Conservation (phyloP, 1,140 invertebrate genomes). For the Camponotus pennsylvanicus region DNA sequence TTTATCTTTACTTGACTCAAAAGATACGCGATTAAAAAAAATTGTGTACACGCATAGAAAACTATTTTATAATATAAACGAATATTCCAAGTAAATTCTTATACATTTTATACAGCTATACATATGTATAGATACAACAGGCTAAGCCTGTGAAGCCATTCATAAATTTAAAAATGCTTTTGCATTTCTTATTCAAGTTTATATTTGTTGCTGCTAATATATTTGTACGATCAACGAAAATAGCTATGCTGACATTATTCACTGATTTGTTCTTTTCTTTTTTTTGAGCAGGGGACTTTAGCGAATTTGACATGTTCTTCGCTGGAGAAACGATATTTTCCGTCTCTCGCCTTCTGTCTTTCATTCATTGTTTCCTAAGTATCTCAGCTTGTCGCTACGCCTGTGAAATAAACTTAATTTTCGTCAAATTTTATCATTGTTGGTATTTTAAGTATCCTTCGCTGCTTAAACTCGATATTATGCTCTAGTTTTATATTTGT, state of each 20-base stretch:
- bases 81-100: not conserved
- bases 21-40: constrained; percentile 30
- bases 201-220: not conserved
- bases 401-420: constrained; percentile 83
- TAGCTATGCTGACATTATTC: constrained; percentile 62
- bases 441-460: constrained; percentile 9
- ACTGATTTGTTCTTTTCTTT: constrained; percentile 40
- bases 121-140: not conserved
- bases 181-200: not conserved
- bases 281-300: constrained; percentile 58
- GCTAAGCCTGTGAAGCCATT: constrained; percentile 1
- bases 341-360: constrained; percentile 78
- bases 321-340: constrained; percentile 78
- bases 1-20: not conserved
- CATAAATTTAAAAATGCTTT: not conserved
- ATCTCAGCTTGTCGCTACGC: constrained; percentile 81
- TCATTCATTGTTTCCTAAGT: constrained; percentile 79
- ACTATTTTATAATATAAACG: constrained; percentile 4
- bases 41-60: constrained; percentile 16
- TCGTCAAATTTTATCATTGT: constrained; percentile 72
- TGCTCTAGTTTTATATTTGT: not conserved
- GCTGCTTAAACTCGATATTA: not conserved
- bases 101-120: constrained; percentile 22
- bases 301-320: constrained; percentile 74
- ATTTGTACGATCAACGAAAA: constrained; percentile 67